A percentile compares a stretch with the other conserved stretches of the same genome.
Evolutionary conservation across 2,888 invertebrate genomes (phyloP).

Genomic region (Nasonovia ribisnigri): DNA sequence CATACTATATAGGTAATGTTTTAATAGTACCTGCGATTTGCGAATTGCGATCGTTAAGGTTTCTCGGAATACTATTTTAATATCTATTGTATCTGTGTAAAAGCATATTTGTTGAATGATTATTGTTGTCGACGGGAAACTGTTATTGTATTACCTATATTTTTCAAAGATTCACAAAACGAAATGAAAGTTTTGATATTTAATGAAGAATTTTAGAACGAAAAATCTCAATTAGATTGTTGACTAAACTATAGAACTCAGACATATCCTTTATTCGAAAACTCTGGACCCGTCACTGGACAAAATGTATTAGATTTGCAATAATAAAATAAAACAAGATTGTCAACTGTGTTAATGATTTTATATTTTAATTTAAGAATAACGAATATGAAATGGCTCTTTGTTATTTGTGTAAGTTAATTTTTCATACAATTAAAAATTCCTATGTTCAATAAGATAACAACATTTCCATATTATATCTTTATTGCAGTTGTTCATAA

Average conservation of each 20-base stretch:
- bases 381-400: background rate
- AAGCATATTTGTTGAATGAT: background rate
- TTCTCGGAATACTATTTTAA: slow-evolving; percentile 38
- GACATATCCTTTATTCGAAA: background rate
- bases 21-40: background rate
- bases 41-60: background rate
- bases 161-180: background rate
- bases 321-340: background rate
- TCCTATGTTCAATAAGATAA: background rate
- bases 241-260: background rate
- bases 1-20: background rate
- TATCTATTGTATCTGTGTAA: slow-evolving; percentile 4
- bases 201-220: background rate
- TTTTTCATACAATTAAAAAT: background rate
- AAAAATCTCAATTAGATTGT: background rate
- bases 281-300: background rate
- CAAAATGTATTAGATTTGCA: background rate
- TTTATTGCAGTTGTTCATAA: background rate
- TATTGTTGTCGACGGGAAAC: background rate
- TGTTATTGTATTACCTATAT: background rate
- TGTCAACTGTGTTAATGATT: background rate
- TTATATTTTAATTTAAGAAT: background rate
- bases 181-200: background rate
- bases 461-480: background rate
- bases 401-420: background rate